Conservation (phyloP, 2,113 vertebrate species). For the Tragelaphus strepsiceros region DNA sequence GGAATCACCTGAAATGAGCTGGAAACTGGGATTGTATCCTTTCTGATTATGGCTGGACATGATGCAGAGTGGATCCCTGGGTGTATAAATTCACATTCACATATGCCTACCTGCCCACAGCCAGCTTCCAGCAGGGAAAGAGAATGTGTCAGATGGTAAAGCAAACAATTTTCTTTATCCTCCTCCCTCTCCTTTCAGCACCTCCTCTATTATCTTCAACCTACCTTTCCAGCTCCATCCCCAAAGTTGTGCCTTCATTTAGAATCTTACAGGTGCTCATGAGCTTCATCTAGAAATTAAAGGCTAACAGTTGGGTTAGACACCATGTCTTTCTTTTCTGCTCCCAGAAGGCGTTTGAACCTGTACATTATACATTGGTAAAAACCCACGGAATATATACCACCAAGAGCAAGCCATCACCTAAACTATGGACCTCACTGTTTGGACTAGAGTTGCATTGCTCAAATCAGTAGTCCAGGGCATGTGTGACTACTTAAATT, state of each 20-base stretch:
- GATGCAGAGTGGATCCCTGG: background rate
- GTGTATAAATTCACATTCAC: background rate
- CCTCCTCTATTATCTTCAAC: background rate
- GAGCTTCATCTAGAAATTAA: background rate
- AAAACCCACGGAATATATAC: background rate
- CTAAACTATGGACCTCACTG: background rate
- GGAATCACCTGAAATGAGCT: background rate
- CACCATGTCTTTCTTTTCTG: background rate
- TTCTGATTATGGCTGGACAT: background rate
- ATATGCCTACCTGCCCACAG: no score
- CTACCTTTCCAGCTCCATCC: background rate
- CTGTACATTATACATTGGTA: background rate
- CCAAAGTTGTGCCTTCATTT: background rate
- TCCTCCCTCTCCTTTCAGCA: background rate
- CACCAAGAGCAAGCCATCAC: background rate
- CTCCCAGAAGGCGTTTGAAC: background rate
- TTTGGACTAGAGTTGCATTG: background rate
- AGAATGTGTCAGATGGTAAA: background rate
- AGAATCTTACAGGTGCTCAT: no score
- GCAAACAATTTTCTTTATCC: background rate
- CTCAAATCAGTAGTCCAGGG: background rate
- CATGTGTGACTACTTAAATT: background rate
- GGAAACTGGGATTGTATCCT: background rate
- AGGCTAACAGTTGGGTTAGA: background rate
- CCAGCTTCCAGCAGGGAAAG: background rate